Conservation (phyloP, 2,888 invertebrate species). For the Megaustenia siamemsis region DNA sequence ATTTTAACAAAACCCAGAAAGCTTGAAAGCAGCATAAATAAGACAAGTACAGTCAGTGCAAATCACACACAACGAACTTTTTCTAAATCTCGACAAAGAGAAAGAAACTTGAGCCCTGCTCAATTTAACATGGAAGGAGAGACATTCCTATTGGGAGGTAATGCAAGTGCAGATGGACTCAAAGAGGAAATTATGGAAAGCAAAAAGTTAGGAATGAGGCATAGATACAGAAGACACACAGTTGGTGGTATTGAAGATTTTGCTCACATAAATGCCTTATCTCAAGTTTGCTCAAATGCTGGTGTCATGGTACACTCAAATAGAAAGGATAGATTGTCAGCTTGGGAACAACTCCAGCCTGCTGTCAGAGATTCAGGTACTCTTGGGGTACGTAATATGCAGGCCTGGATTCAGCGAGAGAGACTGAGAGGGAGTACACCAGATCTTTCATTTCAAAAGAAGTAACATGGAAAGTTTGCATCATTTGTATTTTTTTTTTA, state of each 20-base stretch:
- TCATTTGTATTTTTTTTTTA: too few species aligned
- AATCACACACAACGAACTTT: slow-evolving; percentile 38
- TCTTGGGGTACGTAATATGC: slow-evolving; percentile 67
- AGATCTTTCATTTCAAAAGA: slow-evolving; percentile 60
- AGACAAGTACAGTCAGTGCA: neutral
- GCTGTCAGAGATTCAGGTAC: slow-evolving; percentile 61
- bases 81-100: slow-evolving; percentile 68
- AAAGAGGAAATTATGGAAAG: slow-evolving; percentile 56
- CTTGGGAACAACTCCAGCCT: slow-evolving; percentile 79
- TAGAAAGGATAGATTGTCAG: slow-evolving; percentile 61
- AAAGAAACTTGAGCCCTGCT: slow-evolving; percentile 56
- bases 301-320: neutral
- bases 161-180: slow-evolving; percentile 35
- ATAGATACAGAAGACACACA: slow-evolving; percentile 87
- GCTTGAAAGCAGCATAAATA: slow-evolving; percentile 14
- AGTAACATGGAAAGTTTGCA: neutral
- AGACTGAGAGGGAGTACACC: slow-evolving; percentile 81
- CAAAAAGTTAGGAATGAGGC: slow-evolving; percentile 37
- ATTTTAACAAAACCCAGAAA: slow-evolving; percentile 58
- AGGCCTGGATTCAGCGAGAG: slow-evolving; percentile 81
- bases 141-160: slow-evolving; percentile 21
- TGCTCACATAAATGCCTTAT: slow-evolving; percentile 83
- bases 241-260: slow-evolving; percentile 95
- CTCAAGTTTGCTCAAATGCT: slow-evolving; percentile 59
- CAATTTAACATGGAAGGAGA: slow-evolving; percentile 43